Evolutionary conservation across 2,797 vertebrate species (phyloP), one percentile per base, ranked within the genome.

Genomic region (Sebastes itinus): DNA sequence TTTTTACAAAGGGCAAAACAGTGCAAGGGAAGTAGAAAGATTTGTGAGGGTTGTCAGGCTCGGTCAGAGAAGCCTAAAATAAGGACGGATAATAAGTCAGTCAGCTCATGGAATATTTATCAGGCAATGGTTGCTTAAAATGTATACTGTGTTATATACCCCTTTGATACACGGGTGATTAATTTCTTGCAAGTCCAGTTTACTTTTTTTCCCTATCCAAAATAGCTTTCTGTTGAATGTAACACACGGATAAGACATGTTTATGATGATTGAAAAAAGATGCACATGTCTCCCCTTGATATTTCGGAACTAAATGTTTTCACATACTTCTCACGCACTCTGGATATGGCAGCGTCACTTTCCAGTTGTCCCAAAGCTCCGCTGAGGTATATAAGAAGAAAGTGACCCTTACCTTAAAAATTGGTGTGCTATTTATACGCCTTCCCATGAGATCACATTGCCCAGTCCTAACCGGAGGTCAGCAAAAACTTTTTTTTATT

Each of bases 1-100:
- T 93, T 92, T 72, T 69, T 78, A 59, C 68, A 91, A 80, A 88
- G 88, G 90, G 77, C 87, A 85, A 86, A 88, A 67, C 70, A 72
- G 59, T 70, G 28, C 65, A 58, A 67, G 77, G 74, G 52, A 83
- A 75, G 77, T 69, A 62, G 28, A 67, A 38, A 63, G 38, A 88
- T 76, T 66, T 66, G 33, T 71, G 66, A 69, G 60, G 60, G 76
- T 59, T 78, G 78, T 65, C 75, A 86, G 59, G 55, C 54, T 54
- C 27, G 4, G 54, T 78, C 35, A 58, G 67, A 78, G 62, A 59
- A 61, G 33, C 33, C 25, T 52, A 38, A 58, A 74, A 61, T 32
- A 42, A 49, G n/a, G 16, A 30, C 23, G 46, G 4, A 38, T 16
- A 32, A 70, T 18, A 28, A 64, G 20, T 52, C 10, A n/a, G 27